Conservation (phyloP, 2,113 vertebrate genomes). For the Blennius ocellaris region DNA sequence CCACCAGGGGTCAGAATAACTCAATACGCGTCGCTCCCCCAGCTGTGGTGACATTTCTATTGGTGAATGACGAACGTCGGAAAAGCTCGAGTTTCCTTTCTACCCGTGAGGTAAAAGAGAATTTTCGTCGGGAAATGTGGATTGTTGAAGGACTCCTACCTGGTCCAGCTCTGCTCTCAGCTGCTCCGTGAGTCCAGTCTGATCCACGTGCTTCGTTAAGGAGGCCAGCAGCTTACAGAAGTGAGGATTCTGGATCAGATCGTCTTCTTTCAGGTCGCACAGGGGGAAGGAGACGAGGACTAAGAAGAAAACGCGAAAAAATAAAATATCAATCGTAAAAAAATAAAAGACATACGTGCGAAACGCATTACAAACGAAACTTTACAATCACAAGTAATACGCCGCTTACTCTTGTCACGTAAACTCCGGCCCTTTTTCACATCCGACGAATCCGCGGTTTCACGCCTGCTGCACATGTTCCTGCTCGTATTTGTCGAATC, state of each 20-base stretch:
- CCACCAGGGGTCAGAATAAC: conserved; percentile 13
- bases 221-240: conserved; percentile 85
- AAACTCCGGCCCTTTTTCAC: no score
- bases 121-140: background rate
- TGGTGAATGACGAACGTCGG: background rate
- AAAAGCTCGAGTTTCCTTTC: background rate
- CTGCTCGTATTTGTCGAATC: no score
- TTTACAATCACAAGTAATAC: no score
- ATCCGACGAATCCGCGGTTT: background rate
- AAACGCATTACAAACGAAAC: no score
- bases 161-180: conserved; percentile 84
- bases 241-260: conserved; percentile 83
- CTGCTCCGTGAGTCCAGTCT: conserved; percentile 79
- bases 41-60: background rate
- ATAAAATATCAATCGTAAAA: background rate
- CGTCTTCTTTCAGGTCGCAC: conserved; percentile 84
- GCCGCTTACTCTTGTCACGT: no score
- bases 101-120: background rate
- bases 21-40: no score
- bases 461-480: conserved; percentile 50
- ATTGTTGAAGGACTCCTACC: conserved; percentile 70
- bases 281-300: conserved; percentile 82
- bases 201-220: conserved; percentile 85
- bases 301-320: conserved; percentile 11
- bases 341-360: no score